Evolutionary conservation across 2,888 invertebrate species (phyloP), one percentile per base, ranked within the genome.

Genomic region (Gymnoscelis rufifasciata): DNA sequence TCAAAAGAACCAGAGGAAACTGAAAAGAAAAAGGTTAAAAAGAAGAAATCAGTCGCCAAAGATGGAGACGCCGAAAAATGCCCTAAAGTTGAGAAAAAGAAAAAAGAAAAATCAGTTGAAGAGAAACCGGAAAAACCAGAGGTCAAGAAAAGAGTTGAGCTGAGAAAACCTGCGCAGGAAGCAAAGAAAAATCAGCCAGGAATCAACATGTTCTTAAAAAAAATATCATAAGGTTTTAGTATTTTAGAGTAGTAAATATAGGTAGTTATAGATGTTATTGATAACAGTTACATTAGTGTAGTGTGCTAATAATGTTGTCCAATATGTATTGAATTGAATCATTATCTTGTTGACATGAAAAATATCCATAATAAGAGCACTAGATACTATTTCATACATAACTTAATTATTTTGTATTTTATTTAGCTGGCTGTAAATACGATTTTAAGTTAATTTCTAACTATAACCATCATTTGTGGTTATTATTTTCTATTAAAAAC

Each of bases 21-120:
- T 2, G 84, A 87, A 42, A 88, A 86, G 62, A 88, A 87, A 55
- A 86, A 83, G 50, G 65, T 74, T 0, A 86, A 83, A 66, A 87
- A 83, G 74, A 86, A 80, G 62, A 87, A 78, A 63, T 40, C 43
- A 1, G 35, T 26, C 0, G 8, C 54, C 10, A 52, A 63, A 36
- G 27, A 51, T 2, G 71, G 53, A 11, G 70, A 82, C 3, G 69
- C 66, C 0, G 80, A 81, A 27, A 68, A 74, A 49, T 66, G 76
- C 44, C 78, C 79, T 1, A 84, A 79, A 64, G 60, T 47, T 47
- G 82, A 83, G 1, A 86, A 81, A 57, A 86, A 83, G 68, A 84
- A 78, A 52, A 83, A 79, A 59, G 2, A 50, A 6, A 86, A 82
- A 64, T 23, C 60, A 1, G 43, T 42, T 3, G 79, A 79, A 13